These are phyloP conservation scores for Conus ventricosus DNA, from an alignment of 1,140 invertebrate genomes.

Conservation along the genomic window DNA sequence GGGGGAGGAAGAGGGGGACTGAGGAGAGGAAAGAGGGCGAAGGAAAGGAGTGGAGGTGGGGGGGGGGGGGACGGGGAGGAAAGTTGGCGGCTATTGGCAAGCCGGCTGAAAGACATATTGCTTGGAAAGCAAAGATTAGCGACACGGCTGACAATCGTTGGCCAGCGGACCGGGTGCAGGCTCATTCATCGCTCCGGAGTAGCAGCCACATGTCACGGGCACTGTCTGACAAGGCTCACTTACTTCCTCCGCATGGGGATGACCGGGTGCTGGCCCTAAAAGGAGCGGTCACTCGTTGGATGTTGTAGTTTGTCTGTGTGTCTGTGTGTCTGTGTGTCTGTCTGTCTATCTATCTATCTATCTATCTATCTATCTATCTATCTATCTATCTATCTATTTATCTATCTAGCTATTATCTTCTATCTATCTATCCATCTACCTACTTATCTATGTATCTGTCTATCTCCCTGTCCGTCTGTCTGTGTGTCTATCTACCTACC, in stretches of 20 bases:
- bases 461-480: neutral
- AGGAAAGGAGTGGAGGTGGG: too few relatives aligned
- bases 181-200: constrained; percentile 24
- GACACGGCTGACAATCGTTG: constrained; percentile 24
- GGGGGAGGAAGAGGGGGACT: neutral
- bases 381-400: neutral
- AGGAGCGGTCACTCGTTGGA: neutral
- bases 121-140: constrained; percentile 38
- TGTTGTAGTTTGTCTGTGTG: neutral
- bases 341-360: neutral
- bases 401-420: too few relatives aligned
- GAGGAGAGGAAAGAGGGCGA: too few relatives aligned
- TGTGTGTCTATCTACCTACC: neutral
- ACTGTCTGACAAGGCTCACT: neutral
- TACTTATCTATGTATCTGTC: neutral
- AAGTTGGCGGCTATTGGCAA: constrained; percentile 21
- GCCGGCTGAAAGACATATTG: constrained; percentile 39
- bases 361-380: neutral
- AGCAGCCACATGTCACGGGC: constrained; percentile 12
- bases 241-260: neutral
- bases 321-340: neutral
- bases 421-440: neutral
- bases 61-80: neutral
- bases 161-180: neutral
- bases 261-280: neutral